Base-by-base conservation (phyloP, 2,888 invertebrate genomes). In the Cepaea hortensis region DNA sequence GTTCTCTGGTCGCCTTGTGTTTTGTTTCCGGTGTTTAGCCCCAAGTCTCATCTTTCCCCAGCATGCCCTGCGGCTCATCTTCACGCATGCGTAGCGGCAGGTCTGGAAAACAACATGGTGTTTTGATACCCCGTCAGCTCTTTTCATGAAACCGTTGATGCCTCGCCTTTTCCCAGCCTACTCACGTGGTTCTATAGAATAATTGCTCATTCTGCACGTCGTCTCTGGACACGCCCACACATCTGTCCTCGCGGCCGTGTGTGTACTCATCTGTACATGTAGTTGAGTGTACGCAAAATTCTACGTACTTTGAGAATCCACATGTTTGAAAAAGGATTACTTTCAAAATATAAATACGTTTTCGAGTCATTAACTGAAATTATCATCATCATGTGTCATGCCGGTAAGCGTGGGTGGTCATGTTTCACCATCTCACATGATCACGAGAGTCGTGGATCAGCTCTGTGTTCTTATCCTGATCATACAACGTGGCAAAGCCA, bases 1-100 rank as follows among this genome's bases (percentile, higher is more conserved):
- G 9, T 73, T 46, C 75, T 13, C 75, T 18, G 48, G 50, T 18
- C 75, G 4, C 48, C 48, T 75, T 75, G 48, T 50, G 75, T 50
- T 75, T 50, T 75, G 75, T 75, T 75, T 75, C 75, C 5, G 48
- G 48, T 50, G 23, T 75, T 68, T 75, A 48, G 48, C 15, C 75
- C 5, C 48, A 9, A 50, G 75, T 75, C 15, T 75, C 75, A 75
- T 75, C 20, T 75, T 75, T 18, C 75, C 75, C 48, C 20, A 18
- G 23, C 5, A 72, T 20, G 46, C 85, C 84, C 55, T 79, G 61
- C 72, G 72, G 82, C 81, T 86, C 84, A 72, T 84, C 86, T 80
- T 82, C 86, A 79, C 86, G 86, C 86, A 86, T 86, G 86, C 86
- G 86, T 84, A 83, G 83, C 83, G 80, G 6, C 35, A 48, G 61